Evolutionary conservation across 2,113 vertebrate genomes (phyloP).

Genomic region (Mixornis gularis): DNA sequence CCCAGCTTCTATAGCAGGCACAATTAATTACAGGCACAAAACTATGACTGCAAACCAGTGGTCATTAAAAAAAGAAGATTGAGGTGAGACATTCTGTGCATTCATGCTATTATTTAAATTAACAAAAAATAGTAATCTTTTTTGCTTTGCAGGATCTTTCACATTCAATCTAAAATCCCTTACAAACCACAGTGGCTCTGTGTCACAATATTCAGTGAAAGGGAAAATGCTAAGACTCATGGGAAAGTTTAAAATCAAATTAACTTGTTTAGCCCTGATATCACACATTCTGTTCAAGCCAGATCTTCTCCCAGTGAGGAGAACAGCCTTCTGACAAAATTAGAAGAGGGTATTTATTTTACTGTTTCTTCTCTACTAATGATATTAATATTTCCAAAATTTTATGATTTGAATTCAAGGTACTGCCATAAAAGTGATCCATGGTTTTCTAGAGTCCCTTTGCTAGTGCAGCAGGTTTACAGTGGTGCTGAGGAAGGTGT

Average conservation of each 20-base stretch:
- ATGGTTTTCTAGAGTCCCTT: neutral
- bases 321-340: neutral
- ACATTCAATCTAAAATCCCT: neutral
- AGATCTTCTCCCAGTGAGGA: neutral
- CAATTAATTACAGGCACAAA: conserved; percentile 27
- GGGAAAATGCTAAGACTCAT: neutral
- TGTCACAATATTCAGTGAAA: conserved; percentile 1
- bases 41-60: neutral
- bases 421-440: neutral
- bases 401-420: neutral
- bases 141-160: neutral
- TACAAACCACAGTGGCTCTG: neutral
- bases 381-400: neutral
- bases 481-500: neutral
- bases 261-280: conserved; percentile 9
- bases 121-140: neutral
- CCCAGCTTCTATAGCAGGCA: neutral
- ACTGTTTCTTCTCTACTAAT: neutral
- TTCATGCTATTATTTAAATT: conserved; percentile 11
- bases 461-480: neutral
- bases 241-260: conserved; percentile 3
- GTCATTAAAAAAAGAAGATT: conserved; percentile 17
- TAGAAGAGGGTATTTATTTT: neutral
- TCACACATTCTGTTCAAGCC: neutral
- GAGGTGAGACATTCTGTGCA: neutral